phyloP scores from a whole-genome alignment of 2,113 vertebrate genomes.

The Actenoides hombroni region DNA sequence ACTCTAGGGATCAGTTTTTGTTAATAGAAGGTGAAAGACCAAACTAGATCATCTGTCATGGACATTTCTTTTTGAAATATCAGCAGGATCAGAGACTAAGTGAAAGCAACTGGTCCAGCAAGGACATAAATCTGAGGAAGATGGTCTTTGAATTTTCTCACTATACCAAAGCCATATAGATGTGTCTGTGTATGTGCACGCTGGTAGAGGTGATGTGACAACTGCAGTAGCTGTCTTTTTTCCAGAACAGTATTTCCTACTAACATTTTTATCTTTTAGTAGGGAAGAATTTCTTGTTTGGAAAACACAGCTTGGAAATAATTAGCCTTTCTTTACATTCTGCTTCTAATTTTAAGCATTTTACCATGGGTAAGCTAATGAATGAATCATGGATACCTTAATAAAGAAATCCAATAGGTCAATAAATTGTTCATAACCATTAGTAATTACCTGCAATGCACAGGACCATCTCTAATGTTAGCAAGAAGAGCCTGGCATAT shows the following conservation, averaged over 20 bases:
- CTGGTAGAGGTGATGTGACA: not conserved
- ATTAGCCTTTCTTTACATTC: not conserved
- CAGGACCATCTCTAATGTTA: not conserved
- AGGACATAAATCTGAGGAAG: not conserved
- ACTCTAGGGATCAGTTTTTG: not conserved
- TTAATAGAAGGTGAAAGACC: not conserved
- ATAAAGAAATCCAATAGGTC: not conserved
- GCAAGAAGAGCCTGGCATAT: not conserved
- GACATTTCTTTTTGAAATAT: not conserved
- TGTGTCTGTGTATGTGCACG: fast-evolving
- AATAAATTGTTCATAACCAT: not conserved
- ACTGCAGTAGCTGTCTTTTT: not conserved
- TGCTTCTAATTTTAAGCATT: not conserved
- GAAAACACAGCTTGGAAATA: not conserved
- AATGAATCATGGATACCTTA: not conserved
- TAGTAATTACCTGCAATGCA: not conserved
- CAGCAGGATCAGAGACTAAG: not conserved
- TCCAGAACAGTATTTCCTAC: not conserved
- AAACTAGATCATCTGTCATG: not conserved
- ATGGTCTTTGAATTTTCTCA: not conserved
- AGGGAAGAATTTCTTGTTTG: not conserved
- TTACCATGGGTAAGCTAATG: not conserved
- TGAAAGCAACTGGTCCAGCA: not conserved
- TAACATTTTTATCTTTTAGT: not conserved
- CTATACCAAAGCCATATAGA: not conserved